Conservation (phyloP, 2,888 invertebrate genomes). For the Acheta domesticus region DNA sequence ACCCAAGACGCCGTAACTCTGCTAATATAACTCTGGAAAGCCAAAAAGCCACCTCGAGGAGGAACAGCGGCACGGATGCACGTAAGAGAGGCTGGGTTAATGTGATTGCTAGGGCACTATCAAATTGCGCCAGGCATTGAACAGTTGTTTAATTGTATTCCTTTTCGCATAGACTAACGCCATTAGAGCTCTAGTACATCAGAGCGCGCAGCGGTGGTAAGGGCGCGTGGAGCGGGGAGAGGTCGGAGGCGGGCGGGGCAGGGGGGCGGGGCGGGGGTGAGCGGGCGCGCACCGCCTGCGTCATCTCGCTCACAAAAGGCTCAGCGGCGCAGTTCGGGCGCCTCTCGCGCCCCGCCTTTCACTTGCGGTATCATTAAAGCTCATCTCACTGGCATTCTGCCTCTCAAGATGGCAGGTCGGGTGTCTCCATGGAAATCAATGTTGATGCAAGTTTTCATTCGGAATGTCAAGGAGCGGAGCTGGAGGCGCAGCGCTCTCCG, state of each 20-base stretch:
- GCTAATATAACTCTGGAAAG: background rate
- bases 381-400: conserved; percentile 4
- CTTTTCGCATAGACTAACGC: conserved; percentile 7
- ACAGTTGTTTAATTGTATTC: conserved; percentile 18
- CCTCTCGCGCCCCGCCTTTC: background rate
- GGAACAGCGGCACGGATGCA: background rate
- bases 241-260: background rate
- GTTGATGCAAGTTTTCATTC: conserved; percentile 9
- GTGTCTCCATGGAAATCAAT: conserved; percentile 18
- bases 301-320: background rate
- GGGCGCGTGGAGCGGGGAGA: background rate
- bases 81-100: background rate
- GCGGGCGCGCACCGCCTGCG: background rate
- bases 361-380: conserved; percentile 18
- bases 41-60: background rate
- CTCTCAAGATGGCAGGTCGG: conserved; percentile 18
- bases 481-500: background rate
- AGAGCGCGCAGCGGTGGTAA: too few species aligned
- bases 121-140: conserved; percentile 5
- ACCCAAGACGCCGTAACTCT: conserved; percentile 18
- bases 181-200: conserved; percentile 11
- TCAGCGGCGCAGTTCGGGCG: background rate
- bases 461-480: conserved; percentile 4
- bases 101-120: conserved; percentile 7
- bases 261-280: background rate